Conservation (phyloP, 2,113 vertebrate species). For the Odontesthes bonariensis region DNA sequence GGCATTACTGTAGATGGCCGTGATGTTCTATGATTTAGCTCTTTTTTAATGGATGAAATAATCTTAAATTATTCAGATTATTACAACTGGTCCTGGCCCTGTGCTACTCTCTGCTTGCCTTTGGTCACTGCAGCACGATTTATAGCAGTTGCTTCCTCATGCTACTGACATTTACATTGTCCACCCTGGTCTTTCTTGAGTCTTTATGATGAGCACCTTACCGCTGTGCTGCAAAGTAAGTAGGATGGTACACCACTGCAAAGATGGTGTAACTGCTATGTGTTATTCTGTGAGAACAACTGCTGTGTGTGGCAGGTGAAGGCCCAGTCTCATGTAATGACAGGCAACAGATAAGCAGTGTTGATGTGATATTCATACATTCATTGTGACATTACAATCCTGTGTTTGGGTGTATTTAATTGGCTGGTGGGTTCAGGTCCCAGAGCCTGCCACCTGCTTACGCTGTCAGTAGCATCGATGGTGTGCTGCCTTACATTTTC, state of each 20-base stretch:
- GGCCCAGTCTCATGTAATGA: slow-evolving; percentile 43
- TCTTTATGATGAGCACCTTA: slow-evolving; percentile 65
- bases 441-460: slow-evolving; percentile 54
- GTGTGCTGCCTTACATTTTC: slow-evolving; percentile 51
- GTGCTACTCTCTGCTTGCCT: slow-evolving; percentile 41
- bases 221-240: slow-evolving; percentile 38
- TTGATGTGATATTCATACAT: slow-evolving; percentile 44
- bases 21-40: slow-evolving; percentile 57
- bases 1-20: slow-evolving; percentile 49
- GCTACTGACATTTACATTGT: slow-evolving; percentile 73
- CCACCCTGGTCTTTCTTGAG: slow-evolving; percentile 48
- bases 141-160: slow-evolving; percentile 59
- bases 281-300: slow-evolving; percentile 40
- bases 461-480: slow-evolving; percentile 37
- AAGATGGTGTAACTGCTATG: slow-evolving; percentile 19
- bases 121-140: slow-evolving; percentile 68
- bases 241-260: slow-evolving; percentile 26
- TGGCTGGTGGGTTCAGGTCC: slow-evolving; percentile 48
- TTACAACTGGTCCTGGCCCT: slow-evolving; percentile 35
- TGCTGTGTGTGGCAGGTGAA: slow-evolving; percentile 24
- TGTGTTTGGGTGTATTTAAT: slow-evolving; percentile 50
- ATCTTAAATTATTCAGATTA: slow-evolving; percentile 55
- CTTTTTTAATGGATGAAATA: slow-evolving; percentile 41
- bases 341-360: slow-evolving; percentile 18
- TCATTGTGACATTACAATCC: background rate